Evolutionary conservation across 2,797 vertebrate species (phyloP), one percentile per base, ranked within the genome.

Genomic region (Rhyacichthys aspro): DNA sequence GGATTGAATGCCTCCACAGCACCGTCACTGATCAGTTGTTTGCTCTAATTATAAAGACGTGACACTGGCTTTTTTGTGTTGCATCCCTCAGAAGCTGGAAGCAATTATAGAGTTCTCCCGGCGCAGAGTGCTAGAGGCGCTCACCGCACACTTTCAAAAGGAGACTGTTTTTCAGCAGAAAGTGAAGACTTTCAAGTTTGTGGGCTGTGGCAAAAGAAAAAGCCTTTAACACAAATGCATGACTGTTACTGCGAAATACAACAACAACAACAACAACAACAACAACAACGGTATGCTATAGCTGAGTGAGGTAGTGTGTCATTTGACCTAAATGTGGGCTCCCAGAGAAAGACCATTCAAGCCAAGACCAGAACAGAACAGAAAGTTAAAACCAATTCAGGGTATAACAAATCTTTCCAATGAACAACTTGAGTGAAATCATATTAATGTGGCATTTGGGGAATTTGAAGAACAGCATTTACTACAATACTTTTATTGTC

Each of bases 31-130:
- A 54, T 58, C 59, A 58, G 23, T 18, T 53, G 15, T 43, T 62
- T 43, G 73, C 47, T 71, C 63, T 52, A 66, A 47, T 65, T 79
- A 88, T 86, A 79, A 86, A 86, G 73, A 81, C 33, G 63, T 78
- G 60, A 79, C 62, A 79, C 70, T 34, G 11, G 44, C 72, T 75
- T 69, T 73, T 45, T 62, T 9, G 41, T 64, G 68, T 53, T 56
- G 46, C 63, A 79, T 88, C 67, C 43, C 49, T 73, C 61, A 70
- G 74, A 86, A 78, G 80, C 87, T 91, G 88, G 88, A 88, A 90
- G 80, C 89, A 90, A 91, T 91, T 91, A 90, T 75, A 84, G 80
- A 80, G 74, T 75, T 76, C 67, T 84, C 75, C 38, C 56, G 83
- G 82, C 63, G 73, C 84, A 83, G 81, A 88, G 88, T 89, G 89